These are phyloP conservation scores for Cepphus grylle DNA, from an alignment of 2,113 vertebrate species.

Conservation along the genomic window DNA sequence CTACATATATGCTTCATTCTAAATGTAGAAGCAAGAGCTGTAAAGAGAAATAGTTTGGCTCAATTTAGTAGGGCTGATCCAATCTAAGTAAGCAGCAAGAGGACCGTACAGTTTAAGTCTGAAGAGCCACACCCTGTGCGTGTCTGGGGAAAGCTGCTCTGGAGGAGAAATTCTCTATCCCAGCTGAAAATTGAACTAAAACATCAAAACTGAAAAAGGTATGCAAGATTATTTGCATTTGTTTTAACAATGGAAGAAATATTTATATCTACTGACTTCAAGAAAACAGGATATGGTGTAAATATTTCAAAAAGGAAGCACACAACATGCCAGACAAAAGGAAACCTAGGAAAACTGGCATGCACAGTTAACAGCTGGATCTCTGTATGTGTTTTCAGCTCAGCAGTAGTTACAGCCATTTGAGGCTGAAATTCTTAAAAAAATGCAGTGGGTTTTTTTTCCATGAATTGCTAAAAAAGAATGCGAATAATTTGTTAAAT, in stretches of 20 bases:
- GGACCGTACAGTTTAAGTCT: not conserved
- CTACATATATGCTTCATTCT: not conserved
- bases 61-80: not conserved
- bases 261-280: not conserved
- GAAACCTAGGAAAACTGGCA: not conserved
- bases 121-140: not conserved
- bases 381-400: not conserved
- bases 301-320: conserved; percentile 1
- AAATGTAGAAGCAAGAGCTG: not conserved
- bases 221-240: not conserved
- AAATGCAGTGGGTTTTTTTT: not conserved
- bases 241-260: not conserved
- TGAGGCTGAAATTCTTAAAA: not conserved
- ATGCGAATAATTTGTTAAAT: not conserved
- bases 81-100: not conserved
- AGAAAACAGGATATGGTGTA: conserved; percentile 15
- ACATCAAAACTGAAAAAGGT: not conserved
- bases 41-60: not conserved
- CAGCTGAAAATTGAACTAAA: not conserved
- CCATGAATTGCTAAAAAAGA: not conserved
- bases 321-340: not conserved
- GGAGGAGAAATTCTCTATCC: not conserved
- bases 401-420: not conserved
- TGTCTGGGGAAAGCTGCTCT: not conserved
- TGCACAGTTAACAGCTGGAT: not conserved